A percentile compares a stretch with the other conserved stretches of the same genome.
Conservation (phyloP, 2,113 vertebrate species). For the Poecile atricapillus region DNA sequence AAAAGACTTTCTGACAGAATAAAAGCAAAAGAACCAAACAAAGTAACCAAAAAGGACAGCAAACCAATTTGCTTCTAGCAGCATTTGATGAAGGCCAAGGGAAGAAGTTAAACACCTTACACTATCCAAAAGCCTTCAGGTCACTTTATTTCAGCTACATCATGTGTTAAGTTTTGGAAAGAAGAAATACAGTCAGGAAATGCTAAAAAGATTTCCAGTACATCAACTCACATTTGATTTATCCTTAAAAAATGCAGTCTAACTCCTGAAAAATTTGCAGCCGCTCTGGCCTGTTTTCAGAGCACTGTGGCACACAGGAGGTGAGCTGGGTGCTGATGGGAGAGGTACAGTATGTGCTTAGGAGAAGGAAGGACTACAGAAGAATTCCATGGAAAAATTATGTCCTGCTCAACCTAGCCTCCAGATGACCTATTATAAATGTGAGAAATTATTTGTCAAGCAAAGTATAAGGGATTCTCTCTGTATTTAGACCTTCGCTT, state of each 20-base stretch:
- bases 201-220: neutral
- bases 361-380: neutral
- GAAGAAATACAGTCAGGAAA: neutral
- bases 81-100: neutral
- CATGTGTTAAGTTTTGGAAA: neutral
- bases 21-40: neutral
- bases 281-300: neutral
- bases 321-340: neutral
- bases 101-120: neutral
- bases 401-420: neutral
- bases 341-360: neutral
- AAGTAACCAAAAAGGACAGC: neutral
- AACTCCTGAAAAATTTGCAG: neutral
- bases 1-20: neutral
- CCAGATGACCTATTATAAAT: neutral
- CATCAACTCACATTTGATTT: neutral
- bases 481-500: neutral
- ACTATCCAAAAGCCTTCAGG: neutral
- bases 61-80: neutral
- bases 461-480: neutral
- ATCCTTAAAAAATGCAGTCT: neutral
- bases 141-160: neutral
- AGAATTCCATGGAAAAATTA: neutral
- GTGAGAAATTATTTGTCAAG: neutral
- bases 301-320: neutral